These are phyloP conservation scores for Onychomys arenicola DNA, from an alignment of 2,797 vertebrate species.

Conservation along the genomic window DNA sequence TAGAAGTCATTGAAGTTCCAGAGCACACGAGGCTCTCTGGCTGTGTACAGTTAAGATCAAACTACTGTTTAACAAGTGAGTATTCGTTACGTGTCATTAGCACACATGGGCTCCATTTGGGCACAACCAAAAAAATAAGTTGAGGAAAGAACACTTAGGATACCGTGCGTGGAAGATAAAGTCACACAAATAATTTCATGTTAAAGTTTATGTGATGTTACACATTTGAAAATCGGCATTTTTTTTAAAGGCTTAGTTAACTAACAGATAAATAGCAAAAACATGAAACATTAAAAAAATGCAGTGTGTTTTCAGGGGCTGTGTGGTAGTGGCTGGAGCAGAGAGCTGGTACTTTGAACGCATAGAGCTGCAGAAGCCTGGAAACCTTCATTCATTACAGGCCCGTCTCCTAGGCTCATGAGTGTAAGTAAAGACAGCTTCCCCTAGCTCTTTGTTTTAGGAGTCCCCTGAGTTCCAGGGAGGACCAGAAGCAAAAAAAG, in stretches of 20 bases:
- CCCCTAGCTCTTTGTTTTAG: neutral
- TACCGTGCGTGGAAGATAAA: neutral
- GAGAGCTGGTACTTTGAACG: neutral
- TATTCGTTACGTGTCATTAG: neutral
- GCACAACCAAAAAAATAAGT: neutral
- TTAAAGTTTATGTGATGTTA: neutral
- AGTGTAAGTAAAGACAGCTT: neutral
- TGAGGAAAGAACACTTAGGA: neutral
- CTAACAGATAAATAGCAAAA: neutral
- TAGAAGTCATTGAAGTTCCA: neutral
- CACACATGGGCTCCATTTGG: neutral
- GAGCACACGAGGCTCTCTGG: neutral
- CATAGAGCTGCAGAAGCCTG: neutral
- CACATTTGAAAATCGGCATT: neutral
- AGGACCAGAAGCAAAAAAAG: neutral
- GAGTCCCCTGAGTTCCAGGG: neutral
- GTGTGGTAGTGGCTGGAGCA: neutral
- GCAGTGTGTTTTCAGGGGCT: too few relatives aligned
- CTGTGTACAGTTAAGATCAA: neutral
- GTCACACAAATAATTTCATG: neutral
- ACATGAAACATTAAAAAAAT: neutral
- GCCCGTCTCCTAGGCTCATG: neutral
- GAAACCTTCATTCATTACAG: neutral
- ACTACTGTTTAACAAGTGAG: neutral
- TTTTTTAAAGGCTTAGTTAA: neutral